phyloP scores from a whole-genome alignment of 2,888 invertebrate genomes.

The Lobophora halterata region DNA sequence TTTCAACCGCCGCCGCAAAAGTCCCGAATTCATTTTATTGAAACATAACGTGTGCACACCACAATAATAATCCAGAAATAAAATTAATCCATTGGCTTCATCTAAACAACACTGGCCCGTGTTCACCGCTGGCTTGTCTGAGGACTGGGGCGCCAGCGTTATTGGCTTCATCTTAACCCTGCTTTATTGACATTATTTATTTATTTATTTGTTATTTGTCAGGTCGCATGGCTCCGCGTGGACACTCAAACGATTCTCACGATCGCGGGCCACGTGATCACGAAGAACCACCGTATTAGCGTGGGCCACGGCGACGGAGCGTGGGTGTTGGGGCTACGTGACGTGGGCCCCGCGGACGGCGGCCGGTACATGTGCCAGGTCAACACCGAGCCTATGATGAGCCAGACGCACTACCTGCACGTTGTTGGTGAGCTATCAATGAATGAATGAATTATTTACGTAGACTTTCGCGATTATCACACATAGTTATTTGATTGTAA shows the following conservation, averaged over 20 bases:
- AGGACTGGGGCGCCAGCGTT: no score
- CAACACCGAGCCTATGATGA: conserved; percentile 76
- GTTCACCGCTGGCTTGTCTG: no score
- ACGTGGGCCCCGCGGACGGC: conserved; percentile 88
- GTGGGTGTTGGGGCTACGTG: conserved; percentile 90
- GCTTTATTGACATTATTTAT: not conserved
- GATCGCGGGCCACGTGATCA: conserved; percentile 93
- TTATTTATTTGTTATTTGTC: conserved; percentile 27
- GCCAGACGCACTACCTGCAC: conserved; percentile 67
- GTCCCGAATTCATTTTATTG: no score
- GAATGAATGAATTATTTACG: no score
- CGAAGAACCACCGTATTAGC: conserved; percentile 92
- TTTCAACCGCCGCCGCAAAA: no score
- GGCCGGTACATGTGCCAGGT: conserved; percentile 90
- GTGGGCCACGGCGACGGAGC: conserved; percentile 90
- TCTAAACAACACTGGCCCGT: no score
- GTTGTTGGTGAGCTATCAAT: conserved; percentile 75
- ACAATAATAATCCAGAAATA: no score
- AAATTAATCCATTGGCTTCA: no score
- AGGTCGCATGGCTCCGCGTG: conserved; percentile 95
- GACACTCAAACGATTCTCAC: conserved; percentile 95
- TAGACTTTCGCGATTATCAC: no score
- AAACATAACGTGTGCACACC: no score
- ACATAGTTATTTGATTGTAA: no score
- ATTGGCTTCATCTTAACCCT: no score